Conservation (phyloP, 2,113 vertebrate genomes). For the Theropithecus gelada region DNA sequence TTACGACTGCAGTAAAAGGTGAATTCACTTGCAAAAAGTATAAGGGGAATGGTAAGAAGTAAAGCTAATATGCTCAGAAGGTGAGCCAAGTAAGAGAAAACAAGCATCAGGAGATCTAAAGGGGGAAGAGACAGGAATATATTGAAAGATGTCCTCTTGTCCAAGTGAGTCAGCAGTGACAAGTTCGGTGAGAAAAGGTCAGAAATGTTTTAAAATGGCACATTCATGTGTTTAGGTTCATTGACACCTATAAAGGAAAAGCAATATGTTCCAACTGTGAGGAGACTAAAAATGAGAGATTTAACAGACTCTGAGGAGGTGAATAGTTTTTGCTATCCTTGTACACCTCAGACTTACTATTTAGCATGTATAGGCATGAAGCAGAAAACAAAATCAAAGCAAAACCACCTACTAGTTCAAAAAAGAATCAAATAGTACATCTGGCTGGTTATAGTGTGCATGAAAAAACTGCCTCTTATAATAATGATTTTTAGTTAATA, state of each 20-base stretch:
- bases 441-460: background rate
- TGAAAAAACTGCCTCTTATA: background rate
- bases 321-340: background rate
- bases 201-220: background rate
- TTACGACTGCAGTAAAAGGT: background rate
- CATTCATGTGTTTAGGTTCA: background rate
- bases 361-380: background rate
- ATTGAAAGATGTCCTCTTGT: background rate
- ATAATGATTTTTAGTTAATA: background rate
- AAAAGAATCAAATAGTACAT: background rate
- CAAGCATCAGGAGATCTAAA: background rate
- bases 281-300: background rate
- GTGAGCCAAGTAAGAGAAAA: background rate
- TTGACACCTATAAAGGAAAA: background rate
- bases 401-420: background rate
- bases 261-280: background rate
- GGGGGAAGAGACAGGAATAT: fast-evolving
- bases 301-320: background rate
- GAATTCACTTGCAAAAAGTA: background rate
- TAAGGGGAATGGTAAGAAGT: background rate
- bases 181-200: background rate
- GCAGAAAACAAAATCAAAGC: background rate
- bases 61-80: background rate
- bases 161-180: background rate
- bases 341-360: background rate